Evolutionary conservation across 2,797 vertebrate species (phyloP).

Genomic region (Tenualosa ilisha): DNA sequence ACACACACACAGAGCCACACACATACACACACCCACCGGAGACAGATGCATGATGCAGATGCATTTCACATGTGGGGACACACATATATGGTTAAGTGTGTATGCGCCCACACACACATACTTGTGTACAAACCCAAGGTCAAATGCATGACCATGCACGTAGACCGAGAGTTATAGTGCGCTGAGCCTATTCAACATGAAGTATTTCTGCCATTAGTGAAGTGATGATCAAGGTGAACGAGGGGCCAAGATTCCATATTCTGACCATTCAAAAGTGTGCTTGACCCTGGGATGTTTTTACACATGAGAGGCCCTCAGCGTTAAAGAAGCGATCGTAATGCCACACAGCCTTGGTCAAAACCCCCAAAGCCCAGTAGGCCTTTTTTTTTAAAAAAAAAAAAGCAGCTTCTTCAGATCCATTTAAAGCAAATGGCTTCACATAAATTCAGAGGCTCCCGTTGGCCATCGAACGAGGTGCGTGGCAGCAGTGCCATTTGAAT

Average conservation of each 20-base stretch:
- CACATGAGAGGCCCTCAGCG: background rate
- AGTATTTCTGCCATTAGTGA: background rate
- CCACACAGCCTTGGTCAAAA: no score
- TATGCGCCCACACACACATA: background rate
- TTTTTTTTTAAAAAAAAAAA: background rate
- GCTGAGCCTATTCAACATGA: background rate
- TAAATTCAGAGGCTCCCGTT: background rate
- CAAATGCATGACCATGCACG: background rate
- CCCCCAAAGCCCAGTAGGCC: background rate
- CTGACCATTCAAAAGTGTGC: background rate
- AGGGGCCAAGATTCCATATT: background rate
- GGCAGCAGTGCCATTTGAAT: background rate
- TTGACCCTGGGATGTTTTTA: background rate
- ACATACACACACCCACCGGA: background rate
- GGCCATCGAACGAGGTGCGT: background rate
- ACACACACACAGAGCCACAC: background rate
- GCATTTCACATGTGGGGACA: background rate
- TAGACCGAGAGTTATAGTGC: background rate
- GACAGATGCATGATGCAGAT: background rate
- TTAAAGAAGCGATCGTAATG: background rate
- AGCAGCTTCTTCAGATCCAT: background rate
- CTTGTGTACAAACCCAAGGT: background rate
- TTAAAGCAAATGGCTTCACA: constrained; percentile 11
- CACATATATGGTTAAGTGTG: background rate
- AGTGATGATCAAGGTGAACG: background rate